Evolutionary conservation across 1,140 invertebrate species (phyloP).

Genomic region (Geopemphigus sp.): DNA sequence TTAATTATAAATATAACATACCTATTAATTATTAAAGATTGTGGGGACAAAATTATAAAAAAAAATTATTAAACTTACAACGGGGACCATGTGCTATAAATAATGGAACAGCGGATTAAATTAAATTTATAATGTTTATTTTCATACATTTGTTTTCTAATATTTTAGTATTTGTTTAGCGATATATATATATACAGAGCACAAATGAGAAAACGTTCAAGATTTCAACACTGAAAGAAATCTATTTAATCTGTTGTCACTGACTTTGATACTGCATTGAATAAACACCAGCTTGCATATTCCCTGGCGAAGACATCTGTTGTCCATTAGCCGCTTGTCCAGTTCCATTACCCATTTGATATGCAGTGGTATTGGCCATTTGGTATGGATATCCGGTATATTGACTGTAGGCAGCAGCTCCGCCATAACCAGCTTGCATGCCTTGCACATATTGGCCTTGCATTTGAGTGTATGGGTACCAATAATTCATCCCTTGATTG

Average conservation of each 20-base stretch:
- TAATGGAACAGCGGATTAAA: slow-evolving; percentile 48
- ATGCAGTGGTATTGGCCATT: slow-evolving; percentile 35
- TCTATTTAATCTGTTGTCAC: slow-evolving; percentile 46
- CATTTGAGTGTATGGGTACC: slow-evolving; percentile 67
- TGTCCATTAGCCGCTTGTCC: slow-evolving; percentile 44
- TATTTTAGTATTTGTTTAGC: slow-evolving; percentile 41
- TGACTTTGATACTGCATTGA: slow-evolving; percentile 48
- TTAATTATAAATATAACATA: slow-evolving; percentile 3
- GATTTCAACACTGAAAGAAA: slow-evolving; percentile 45
- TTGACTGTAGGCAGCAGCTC: slow-evolving; percentile 38
- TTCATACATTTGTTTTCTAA: slow-evolving; percentile 47
- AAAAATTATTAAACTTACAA: slow-evolving; percentile 26
- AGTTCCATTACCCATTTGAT: slow-evolving; percentile 46
- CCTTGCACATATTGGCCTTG: slow-evolving; percentile 51
- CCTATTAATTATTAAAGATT: slow-evolving; percentile 4
- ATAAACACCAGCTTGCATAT: slow-evolving; percentile 41
- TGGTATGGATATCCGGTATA: slow-evolving; percentile 45
- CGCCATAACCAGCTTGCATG: slow-evolving; percentile 45
- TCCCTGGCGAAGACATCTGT: slow-evolving; percentile 44
- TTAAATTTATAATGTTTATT: slow-evolving; percentile 49
- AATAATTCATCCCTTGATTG: slow-evolving; percentile 74
- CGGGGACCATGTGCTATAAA: slow-evolving; percentile 42
- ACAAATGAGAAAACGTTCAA: slow-evolving; percentile 41
- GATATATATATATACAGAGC: slow-evolving; percentile 41
- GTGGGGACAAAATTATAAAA: slow-evolving; percentile 35